Base-by-base conservation (phyloP, 2,797 vertebrate genomes). In the Muscicapa comitata region DNA sequence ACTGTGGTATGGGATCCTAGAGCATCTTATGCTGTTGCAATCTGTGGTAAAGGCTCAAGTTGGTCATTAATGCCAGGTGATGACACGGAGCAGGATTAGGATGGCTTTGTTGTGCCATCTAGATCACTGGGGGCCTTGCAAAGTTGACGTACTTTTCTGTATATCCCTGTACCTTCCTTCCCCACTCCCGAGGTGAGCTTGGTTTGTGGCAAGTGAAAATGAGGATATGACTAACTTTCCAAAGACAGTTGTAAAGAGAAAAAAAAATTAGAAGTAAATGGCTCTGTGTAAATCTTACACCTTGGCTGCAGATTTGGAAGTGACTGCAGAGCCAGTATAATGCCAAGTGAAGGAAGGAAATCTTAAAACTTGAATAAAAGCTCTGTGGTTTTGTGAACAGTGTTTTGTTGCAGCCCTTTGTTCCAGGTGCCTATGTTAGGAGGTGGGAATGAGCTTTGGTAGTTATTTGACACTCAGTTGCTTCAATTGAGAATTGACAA, bases 261-360 rank as follows among this genome's bases (percentile, higher is more conserved):
- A 16, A 40, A 40, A 91, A 51, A 87, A 8, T 43, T 16, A 37
- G 31, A 53, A 59, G 7, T 53, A 17, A 54, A n/a, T 82, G 11
- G 8, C 9, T 43, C 48, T 0, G 0, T 38, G 10, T 50, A 51
- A 75, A 66, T 43, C 9, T 8, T 50, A 0, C 18, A 14, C 65
- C 81, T 78, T 71, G 5, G 29, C 50, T 57, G 50, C 55, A 57
- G 15, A 38, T 20, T 79, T 21, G 48, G 61, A 74, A 47, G 45
- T 47, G 28, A 5, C 18, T 29, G 23, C 42, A 51, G n/a, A 92
- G 23, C 24, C 11, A 48, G 16, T 26, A 5, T 35, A 33, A 14
- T 77, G 74, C 38, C 21, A 28, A 45, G 23, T 23, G 42, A 75
- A 54, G 1, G 1, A 76, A 68, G 40, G 31, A 75, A 51, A 26